Evolutionary conservation across 2,888 invertebrate genomes (phyloP).

Genomic region (Drosophila villosipedis): DNA sequence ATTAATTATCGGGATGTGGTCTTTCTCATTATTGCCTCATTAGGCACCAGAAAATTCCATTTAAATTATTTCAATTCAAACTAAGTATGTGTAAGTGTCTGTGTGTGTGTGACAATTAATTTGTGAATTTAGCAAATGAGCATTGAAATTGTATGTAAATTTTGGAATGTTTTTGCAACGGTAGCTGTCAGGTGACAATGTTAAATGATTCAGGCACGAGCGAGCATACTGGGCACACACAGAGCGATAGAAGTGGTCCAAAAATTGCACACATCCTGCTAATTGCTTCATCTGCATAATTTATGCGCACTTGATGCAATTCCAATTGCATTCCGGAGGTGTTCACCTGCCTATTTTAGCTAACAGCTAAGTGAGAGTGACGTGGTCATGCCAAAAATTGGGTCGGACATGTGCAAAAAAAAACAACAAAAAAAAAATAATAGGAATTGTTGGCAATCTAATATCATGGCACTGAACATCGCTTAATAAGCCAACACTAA

Average conservation of each 20-base stretch:
- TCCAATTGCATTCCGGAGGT: slow-evolving; percentile 72
- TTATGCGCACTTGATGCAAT: slow-evolving; percentile 67
- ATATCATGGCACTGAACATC: slow-evolving; percentile 43
- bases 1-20: slow-evolving; percentile 63
- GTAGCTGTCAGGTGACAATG: slow-evolving; percentile 58
- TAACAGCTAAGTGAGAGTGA: slow-evolving; percentile 25
- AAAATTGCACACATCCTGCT: slow-evolving; percentile 52
- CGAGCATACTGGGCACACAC: neutral
- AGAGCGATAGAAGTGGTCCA: slow-evolving; percentile 1
- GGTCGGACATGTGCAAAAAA: slow-evolving; percentile 45
- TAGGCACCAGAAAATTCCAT: slow-evolving; percentile 60
- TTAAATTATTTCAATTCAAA: slow-evolving; percentile 32
- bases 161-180: slow-evolving; percentile 55
- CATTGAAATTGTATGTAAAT: slow-evolving; percentile 72
- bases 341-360: slow-evolving; percentile 28
- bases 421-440: slow-evolving; percentile 16
- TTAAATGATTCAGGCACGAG: slow-evolving; percentile 26
- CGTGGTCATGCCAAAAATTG: slow-evolving; percentile 5
- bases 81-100: slow-evolving; percentile 6
- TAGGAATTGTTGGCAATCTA: slow-evolving; percentile 20
- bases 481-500: slow-evolving; percentile 70
- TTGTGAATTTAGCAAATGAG: slow-evolving; percentile 78
- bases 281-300: slow-evolving; percentile 80
- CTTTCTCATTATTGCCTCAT: slow-evolving; percentile 48
- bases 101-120: slow-evolving; percentile 64